Evolutionary conservation across 2,888 invertebrate species (phyloP).

Genomic region (Gastrophysa polygoni): DNA sequence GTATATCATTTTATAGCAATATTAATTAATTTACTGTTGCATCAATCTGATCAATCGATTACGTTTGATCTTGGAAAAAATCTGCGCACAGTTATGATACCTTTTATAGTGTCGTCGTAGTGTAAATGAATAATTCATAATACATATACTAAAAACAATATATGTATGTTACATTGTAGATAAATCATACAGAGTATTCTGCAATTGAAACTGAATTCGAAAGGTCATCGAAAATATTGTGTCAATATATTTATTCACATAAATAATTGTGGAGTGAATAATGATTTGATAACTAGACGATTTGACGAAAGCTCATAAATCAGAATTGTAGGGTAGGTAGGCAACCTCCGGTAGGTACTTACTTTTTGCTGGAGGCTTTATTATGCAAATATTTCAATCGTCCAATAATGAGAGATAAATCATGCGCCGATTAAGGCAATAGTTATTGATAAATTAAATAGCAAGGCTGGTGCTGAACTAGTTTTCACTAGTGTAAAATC

Average conservation of each 20-base stretch:
- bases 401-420: neutral
- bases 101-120: neutral
- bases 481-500: too few species aligned
- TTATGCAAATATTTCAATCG: neutral
- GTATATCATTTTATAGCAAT: neutral
- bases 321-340: neutral
- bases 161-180: too few species aligned
- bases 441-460: neutral
- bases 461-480: neutral
- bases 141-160: too few species aligned
- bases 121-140: neutral
- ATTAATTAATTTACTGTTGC: neutral
- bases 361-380: neutral
- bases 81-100: neutral
- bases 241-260: too few species aligned
- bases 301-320: neutral
- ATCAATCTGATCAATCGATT: neutral
- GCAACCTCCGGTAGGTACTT: too few species aligned
- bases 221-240: too few species aligned
- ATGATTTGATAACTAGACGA: neutral
- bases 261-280: too few species aligned
- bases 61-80: neutral
- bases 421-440: neutral
- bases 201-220: too few species aligned
- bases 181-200: too few species aligned